Evolutionary conservation across 2,797 vertebrate species (phyloP).

Genomic region (Threskiornis aethiopicus): DNA sequence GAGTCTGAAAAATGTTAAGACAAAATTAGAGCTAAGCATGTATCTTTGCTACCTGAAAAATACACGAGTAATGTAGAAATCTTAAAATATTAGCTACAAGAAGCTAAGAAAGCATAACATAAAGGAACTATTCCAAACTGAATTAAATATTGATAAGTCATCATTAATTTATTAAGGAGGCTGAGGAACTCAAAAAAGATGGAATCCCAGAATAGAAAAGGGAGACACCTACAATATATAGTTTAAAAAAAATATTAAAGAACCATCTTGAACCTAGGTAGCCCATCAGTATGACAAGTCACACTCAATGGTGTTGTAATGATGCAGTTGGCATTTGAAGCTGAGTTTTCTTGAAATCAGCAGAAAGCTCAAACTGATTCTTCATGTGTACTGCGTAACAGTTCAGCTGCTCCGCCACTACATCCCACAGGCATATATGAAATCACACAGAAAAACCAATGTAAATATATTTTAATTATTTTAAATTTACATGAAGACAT

Average conservation of each 20-base stretch:
- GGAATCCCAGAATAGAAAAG: neutral
- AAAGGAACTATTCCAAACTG: fast-evolving
- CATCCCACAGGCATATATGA: neutral
- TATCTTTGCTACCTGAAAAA: neutral
- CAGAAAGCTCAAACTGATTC: neutral
- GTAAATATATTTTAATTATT: neutral
- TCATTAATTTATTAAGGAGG: neutral
- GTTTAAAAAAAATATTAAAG: neutral
- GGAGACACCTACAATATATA: neutral
- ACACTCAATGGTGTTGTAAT: neutral
- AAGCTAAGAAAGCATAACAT: neutral
- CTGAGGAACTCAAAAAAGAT: neutral
- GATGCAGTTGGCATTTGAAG: neutral
- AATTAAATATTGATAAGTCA: neutral
- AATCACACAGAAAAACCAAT: neutral
- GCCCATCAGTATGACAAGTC: neutral
- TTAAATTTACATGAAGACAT: neutral
- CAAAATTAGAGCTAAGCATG: neutral
- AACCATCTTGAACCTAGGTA: neutral
- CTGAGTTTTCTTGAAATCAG: neutral
- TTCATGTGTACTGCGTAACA: fast-evolving
- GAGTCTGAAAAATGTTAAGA: neutral
- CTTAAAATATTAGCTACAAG: neutral
- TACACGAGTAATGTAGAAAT: neutral
- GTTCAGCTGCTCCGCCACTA: neutral